Conservation (phyloP, 2,113 vertebrate genomes). For the Carettochelys insculpta region DNA sequence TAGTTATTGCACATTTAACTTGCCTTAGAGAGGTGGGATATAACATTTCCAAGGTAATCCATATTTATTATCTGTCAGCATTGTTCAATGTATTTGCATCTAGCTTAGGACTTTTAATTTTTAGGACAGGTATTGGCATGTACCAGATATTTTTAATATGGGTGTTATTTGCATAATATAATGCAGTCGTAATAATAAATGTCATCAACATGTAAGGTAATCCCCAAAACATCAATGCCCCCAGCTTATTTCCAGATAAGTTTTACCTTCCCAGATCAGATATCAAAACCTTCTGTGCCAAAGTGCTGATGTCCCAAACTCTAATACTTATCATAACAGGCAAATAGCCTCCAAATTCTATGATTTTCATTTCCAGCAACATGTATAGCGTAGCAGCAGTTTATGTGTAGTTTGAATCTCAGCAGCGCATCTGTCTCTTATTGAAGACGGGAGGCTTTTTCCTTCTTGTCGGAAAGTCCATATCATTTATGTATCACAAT, state of each 20-base stretch:
- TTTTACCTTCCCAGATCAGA: too few species aligned
- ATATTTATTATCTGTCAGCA: neutral
- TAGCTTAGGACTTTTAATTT: neutral
- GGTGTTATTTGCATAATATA: neutral
- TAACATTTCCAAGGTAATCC: neutral
- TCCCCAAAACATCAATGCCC: neutral
- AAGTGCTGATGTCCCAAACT: neutral
- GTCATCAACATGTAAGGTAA: neutral
- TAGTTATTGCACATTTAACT: neutral
- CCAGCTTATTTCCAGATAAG: neutral
- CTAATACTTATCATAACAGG: neutral
- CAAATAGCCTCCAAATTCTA: neutral
- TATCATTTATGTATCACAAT: neutral
- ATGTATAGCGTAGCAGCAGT: neutral
- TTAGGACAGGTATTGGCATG: too few species aligned
- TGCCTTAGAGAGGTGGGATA: neutral
- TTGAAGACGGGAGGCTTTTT: neutral
- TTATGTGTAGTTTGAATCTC: neutral
- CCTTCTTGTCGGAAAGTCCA: neutral
- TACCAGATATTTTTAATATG: neutral
- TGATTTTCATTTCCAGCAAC: neutral
- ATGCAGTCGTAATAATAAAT: fast-evolving
- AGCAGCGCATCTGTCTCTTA: neutral
- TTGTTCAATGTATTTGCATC: neutral
- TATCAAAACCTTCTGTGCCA: too few species aligned